A percentile compares a stretch with the other conserved stretches of the same genome.
Conservation (phyloP, 1,140 invertebrate genomes). For the Calliopsis andreniformis region DNA sequence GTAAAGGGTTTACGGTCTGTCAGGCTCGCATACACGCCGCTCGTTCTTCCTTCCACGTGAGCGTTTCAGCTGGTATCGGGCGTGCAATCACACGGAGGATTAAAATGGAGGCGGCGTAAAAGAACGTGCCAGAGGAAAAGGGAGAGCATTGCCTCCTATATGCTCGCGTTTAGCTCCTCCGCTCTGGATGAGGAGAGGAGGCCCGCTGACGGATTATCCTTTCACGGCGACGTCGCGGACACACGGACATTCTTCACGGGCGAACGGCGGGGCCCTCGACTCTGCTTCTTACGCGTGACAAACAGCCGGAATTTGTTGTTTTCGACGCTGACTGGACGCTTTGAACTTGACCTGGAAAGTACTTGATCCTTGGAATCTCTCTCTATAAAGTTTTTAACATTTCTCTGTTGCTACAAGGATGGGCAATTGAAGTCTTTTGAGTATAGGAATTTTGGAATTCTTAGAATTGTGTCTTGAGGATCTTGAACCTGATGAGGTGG, state of each 20-base stretch:
- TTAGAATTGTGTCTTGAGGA: no score
- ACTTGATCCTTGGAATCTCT: not conserved
- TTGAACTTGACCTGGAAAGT: constrained; percentile 23
- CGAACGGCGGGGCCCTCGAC: constrained; percentile 8
- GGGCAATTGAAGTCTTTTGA: no score
- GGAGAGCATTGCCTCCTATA: constrained; percentile 60
- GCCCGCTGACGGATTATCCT: constrained; percentile 74
- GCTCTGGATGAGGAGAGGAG: constrained; percentile 59
- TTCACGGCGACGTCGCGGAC: constrained; percentile 45
- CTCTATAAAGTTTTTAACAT: no score
- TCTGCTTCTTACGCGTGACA: constrained; percentile 29
- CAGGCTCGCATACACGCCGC: constrained; percentile 71
- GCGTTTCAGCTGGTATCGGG: constrained; percentile 77
- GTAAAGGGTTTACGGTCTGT: constrained; percentile 78
- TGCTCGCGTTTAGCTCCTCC: constrained; percentile 76
- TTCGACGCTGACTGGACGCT: constrained; percentile 14
- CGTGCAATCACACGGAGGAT: constrained; percentile 79
- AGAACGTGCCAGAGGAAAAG: constrained; percentile 56
- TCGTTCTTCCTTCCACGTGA: constrained; percentile 77
- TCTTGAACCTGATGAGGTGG: no score
- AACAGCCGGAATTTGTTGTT: constrained; percentile 45
- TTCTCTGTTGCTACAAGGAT: no score
- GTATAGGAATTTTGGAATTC: no score
- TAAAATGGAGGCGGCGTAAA: constrained; percentile 73
- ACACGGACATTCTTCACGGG: constrained; percentile 51